These are phyloP conservation scores for Archips crataeganus DNA, from an alignment of 2,888 invertebrate species.

Conservation along the genomic window DNA sequence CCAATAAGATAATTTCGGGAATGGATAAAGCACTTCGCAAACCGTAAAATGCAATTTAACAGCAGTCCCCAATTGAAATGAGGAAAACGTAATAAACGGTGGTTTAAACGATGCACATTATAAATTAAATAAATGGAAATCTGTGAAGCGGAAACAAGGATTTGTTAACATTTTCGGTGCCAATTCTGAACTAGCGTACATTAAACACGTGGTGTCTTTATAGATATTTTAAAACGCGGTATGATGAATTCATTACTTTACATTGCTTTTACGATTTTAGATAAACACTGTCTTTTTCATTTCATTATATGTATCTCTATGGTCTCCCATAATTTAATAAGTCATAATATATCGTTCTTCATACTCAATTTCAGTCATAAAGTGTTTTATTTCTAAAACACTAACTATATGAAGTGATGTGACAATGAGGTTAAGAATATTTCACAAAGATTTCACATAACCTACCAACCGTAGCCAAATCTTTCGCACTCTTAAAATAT, in stretches of 20 bases:
- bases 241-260: background rate
- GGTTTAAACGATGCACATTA: background rate
- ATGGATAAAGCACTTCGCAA: background rate
- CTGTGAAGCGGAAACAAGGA: conserved; percentile 6
- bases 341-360: no score
- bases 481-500: background rate
- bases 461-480: background rate
- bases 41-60: background rate
- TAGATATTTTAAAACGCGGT: background rate
- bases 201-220: background rate
- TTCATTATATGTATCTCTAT: no score
- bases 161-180: conserved; percentile 7
- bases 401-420: background rate
- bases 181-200: background rate
- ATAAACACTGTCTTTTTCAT: background rate
- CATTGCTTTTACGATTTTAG: background rate
- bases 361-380: no score
- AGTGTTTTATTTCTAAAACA: no score
- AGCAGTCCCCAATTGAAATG: background rate
- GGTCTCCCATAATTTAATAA: no score
- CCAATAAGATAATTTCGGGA: background rate
- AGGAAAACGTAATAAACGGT: background rate
- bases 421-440: background rate
- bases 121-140: background rate
- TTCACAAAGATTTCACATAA: no score